phyloP scores from a whole-genome alignment of 2,888 invertebrate genomes.

The Caenorhabditis panamensis region DNA sequence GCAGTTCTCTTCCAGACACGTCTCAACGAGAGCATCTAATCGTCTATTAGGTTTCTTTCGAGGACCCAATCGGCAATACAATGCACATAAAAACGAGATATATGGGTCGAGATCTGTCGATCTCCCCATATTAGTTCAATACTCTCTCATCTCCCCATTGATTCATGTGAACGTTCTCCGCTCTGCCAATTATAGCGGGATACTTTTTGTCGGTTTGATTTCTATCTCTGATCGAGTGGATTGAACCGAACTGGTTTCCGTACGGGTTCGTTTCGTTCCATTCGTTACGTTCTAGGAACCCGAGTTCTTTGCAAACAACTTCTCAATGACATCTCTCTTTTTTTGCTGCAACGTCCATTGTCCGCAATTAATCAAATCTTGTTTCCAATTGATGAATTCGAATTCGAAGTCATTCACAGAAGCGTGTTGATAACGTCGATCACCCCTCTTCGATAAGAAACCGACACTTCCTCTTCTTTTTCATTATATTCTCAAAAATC shows the following conservation, averaged over 20 bases:
- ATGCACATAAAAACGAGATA: too few relatives aligned
- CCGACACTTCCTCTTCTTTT: slow-evolving; percentile 8
- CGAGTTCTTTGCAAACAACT: slow-evolving; percentile 7
- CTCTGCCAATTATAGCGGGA: slow-evolving; percentile 34
- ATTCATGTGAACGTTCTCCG: background rate
- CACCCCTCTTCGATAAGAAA: slow-evolving; percentile 1
- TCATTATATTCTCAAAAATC: background rate
- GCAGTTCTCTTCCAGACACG: too few relatives aligned
- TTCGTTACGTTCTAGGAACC: background rate
- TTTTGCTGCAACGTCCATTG: slow-evolving; percentile 8
- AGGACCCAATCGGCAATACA: too few relatives aligned
- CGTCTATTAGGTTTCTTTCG: too few relatives aligned
- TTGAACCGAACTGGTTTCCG: slow-evolving; percentile 32
- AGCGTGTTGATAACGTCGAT: slow-evolving; percentile 31
- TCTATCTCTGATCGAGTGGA: slow-evolving; percentile 22
- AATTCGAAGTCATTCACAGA: too few relatives aligned
- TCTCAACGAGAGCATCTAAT: too few relatives aligned
- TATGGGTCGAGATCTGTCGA: too few relatives aligned
- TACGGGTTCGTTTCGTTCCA: background rate
- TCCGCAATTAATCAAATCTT: slow-evolving; percentile 50
- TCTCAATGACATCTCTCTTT: slow-evolving; percentile 10
- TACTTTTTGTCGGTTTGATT: slow-evolving; percentile 12
- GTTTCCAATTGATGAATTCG: slow-evolving; percentile 50
- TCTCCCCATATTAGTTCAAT: too few relatives aligned
- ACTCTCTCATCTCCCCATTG: background rate